Percentiles rank a stretch among this genome's conserved stretches.
Evolutionary conservation across 2,797 vertebrate genomes (phyloP).

Genomic region (Anomalospiza imberbis): DNA sequence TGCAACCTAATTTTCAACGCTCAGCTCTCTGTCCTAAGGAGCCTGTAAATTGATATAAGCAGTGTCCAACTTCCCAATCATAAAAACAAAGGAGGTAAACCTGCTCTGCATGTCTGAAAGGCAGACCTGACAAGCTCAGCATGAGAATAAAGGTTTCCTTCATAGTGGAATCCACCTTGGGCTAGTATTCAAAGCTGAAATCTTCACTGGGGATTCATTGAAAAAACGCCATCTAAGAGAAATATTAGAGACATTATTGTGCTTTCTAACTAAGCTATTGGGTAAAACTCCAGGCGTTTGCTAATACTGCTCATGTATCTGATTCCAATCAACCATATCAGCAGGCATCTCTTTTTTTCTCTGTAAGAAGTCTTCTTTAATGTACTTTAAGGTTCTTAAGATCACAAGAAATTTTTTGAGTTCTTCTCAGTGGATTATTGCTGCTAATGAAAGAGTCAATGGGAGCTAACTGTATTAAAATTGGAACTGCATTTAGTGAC

Average conservation of each 20-base stretch:
- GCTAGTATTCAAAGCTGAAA: background rate
- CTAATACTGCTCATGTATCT: background rate
- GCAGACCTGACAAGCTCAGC: background rate
- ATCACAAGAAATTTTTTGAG: background rate
- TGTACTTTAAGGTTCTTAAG: background rate
- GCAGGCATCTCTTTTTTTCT: background rate
- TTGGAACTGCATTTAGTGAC: background rate
- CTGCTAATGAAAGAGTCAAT: background rate
- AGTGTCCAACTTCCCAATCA: background rate
- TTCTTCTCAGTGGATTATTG: background rate
- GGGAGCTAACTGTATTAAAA: background rate
- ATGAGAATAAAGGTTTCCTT: background rate
- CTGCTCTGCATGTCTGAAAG: background rate
- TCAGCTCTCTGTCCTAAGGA: background rate
- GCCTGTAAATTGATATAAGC: background rate
- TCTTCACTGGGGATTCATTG: background rate
- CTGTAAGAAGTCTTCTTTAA: background rate
- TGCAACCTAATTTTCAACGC: background rate
- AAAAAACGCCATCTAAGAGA: background rate
- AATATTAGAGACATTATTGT: background rate
- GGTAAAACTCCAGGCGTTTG: background rate
- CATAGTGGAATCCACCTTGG: background rate
- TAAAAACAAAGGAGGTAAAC: background rate
- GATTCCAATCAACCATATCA: background rate
- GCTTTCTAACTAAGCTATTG: background rate